Conservation (phyloP, 2,113 vertebrate genomes). For the Erythrocebus patas region DNA sequence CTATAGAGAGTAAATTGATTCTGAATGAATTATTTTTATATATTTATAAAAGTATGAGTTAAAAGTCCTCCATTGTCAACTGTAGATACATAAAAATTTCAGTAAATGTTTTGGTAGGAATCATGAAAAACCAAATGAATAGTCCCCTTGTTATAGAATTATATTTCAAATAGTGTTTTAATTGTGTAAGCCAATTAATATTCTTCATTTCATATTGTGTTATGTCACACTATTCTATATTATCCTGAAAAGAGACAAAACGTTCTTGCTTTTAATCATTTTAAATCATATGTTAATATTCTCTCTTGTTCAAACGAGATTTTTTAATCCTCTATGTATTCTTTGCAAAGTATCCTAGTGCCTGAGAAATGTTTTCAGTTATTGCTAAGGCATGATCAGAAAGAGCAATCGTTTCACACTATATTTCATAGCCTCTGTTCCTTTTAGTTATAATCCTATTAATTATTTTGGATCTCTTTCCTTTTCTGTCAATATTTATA, state of each 20-base stretch:
- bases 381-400: background rate
- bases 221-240: background rate
- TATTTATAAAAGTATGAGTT: background rate
- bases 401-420: background rate
- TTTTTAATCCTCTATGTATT: background rate
- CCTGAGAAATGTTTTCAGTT: conserved; percentile 10
- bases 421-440: background rate
- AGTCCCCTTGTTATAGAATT: background rate
- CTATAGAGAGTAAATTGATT: background rate
- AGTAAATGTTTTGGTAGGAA: background rate
- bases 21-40: conserved; percentile 4
- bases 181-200: background rate
- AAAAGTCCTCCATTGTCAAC: background rate
- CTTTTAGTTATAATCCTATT: conserved; percentile 38
- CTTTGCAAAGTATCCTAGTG: conserved; percentile 30
- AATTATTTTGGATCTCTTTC: conserved; percentile 35
- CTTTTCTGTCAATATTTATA: conserved; percentile 19
- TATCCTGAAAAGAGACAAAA: conserved; percentile 11
- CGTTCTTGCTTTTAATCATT: background rate
- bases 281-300: conserved; percentile 40
- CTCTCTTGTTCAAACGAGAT: conserved; percentile 30
- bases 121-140: background rate
- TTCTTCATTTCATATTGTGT: background rate
- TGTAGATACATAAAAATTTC: background rate
- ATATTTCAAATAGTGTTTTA: background rate